Percentiles rank a stretch among this genome's conserved stretches.
Conservation (phyloP, 2,797 vertebrate species). For the Microchirus variegatus region DNA sequence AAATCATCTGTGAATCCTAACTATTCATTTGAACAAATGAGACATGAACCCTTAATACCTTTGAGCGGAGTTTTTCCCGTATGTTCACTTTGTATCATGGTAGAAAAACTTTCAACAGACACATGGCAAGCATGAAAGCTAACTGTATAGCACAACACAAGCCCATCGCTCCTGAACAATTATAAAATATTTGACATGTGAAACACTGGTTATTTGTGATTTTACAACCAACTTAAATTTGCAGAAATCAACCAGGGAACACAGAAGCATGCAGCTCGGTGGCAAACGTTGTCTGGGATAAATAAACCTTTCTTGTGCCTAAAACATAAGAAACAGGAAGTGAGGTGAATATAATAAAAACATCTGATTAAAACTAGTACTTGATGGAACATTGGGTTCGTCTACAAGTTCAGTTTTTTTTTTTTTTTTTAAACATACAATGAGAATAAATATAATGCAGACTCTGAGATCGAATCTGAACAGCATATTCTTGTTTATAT, state of each 20-base stretch:
- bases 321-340: slow-evolving; percentile 23
- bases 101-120: background rate
- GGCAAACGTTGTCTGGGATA: background rate
- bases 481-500: slow-evolving; percentile 1
- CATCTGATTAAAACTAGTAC: background rate
- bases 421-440: slow-evolving; percentile 21
- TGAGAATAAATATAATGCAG: slow-evolving; percentile 32
- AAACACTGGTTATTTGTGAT: slow-evolving; percentile 29
- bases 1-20: slow-evolving; percentile 6
- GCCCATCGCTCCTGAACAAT: slow-evolving; percentile 3
- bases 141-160: no score
- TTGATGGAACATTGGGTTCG: no score
- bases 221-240: slow-evolving; percentile 8
- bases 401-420: background rate
- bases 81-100: slow-evolving; percentile 5
- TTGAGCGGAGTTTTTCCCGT: slow-evolving; percentile 9
- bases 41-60: slow-evolving; percentile 14
- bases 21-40: slow-evolving; percentile 30
- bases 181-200: background rate
- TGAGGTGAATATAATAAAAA: slow-evolving; percentile 15
- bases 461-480: slow-evolving; percentile 4
- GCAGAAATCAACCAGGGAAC: background rate
- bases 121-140: no score
- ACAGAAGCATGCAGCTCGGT: slow-evolving; percentile 42
- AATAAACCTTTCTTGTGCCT: slow-evolving; percentile 1